These are phyloP conservation scores for Heliconius aoede DNA, from an alignment of 2,888 invertebrate species.

Conservation along the genomic window DNA sequence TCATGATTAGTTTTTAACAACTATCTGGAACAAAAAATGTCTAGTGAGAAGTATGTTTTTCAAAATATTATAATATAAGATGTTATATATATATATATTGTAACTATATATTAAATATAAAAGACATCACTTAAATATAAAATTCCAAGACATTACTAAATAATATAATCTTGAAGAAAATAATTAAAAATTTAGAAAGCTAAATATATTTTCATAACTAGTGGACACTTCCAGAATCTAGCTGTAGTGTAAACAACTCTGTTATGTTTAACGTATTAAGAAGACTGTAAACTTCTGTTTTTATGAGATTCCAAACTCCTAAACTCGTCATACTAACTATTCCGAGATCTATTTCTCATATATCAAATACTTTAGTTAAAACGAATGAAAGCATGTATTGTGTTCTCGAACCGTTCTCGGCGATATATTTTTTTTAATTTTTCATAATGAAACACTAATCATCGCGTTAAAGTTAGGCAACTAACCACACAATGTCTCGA, in stretches of 20 bases:
- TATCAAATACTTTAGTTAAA: constrained; percentile 31
- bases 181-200: neutral
- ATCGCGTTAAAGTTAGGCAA: no score
- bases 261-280: constrained; percentile 68
- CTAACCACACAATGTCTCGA: no score
- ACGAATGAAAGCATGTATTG: neutral
- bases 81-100: neutral
- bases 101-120: no score
- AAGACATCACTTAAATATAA: no score
- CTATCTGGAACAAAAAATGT: constrained; percentile 64
- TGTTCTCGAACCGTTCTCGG: no score
- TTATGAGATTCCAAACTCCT: constrained; percentile 62
- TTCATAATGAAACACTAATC: no score
- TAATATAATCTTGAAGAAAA: neutral
- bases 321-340: constrained; percentile 54
- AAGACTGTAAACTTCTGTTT: constrained; percentile 69
- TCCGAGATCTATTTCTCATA: constrained; percentile 47
- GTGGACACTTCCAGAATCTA: constrained; percentile 49
- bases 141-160: neutral
- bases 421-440: no score
- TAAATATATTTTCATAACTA: constrained; percentile 27
- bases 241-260: constrained; percentile 65
- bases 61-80: neutral
- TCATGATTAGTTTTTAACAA: constrained; percentile 57
- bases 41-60: neutral